A percentile compares a stretch with the other conserved stretches of the same genome.
These are phyloP conservation scores for Unio pictorum DNA, from an alignment of 2,888 invertebrate species.

Conservation along the genomic window DNA sequence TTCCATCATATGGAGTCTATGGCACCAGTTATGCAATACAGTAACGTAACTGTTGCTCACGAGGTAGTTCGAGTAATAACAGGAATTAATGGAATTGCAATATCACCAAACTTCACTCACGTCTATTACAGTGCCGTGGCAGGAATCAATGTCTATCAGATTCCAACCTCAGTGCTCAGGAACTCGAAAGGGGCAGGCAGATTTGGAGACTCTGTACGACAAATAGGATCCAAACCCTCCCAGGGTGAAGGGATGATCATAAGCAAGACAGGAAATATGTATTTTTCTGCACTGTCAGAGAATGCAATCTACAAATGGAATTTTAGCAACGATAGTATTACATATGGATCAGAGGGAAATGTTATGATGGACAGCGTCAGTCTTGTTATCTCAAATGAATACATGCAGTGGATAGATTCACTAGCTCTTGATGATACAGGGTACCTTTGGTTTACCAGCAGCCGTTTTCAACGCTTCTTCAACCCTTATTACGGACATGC, in stretches of 20 bases:
- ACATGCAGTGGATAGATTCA: conserved; percentile 56
- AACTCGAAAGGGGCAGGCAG: conserved; percentile 12
- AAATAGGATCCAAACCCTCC: conserved; percentile 45
- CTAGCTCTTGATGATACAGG: conserved; percentile 48
- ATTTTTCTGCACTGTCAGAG: conserved; percentile 43
- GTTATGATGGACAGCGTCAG: conserved; percentile 29
- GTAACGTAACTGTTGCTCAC: conserved; percentile 23
- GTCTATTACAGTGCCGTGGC: conserved; percentile 54
- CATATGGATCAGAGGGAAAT: conserved; percentile 25
- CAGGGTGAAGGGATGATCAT: conserved; percentile 49
- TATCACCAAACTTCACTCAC: conserved; percentile 51
- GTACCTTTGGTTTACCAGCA: conserved; percentile 56
- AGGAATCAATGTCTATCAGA: conserved; percentile 42
- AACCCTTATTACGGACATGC: background rate
- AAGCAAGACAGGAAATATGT: conserved; percentile 43
- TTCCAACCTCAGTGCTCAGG: conserved; percentile 43
- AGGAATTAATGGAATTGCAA: conserved; percentile 56
- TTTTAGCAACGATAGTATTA: conserved; percentile 24
- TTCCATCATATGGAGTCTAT: conserved; percentile 40
- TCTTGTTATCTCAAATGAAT: conserved; percentile 29
- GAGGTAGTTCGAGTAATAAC: conserved; percentile 25
- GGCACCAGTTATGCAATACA: conserved; percentile 32
- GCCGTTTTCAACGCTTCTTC: conserved; percentile 42
- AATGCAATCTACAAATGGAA: conserved; percentile 52
- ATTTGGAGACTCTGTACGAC: conserved; percentile 24